Evolutionary conservation across 1,140 invertebrate genomes (phyloP).

Genomic region (Cydia amplana): DNA sequence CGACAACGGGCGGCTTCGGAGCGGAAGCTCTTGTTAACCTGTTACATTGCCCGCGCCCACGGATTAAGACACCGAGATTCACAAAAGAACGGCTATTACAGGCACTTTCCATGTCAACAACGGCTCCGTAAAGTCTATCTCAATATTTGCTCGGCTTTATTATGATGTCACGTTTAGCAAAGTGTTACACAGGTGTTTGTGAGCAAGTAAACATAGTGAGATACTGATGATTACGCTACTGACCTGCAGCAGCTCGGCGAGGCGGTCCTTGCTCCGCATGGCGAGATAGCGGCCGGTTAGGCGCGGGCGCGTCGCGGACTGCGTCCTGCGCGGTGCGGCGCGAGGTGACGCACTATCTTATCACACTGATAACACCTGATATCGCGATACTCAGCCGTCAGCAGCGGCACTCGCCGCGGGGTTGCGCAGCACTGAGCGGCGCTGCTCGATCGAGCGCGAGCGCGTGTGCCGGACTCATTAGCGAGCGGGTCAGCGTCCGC

Average conservation of each 20-base stretch:
- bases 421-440: slow-evolving; percentile 28
- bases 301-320: neutral
- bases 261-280: slow-evolving; percentile 64
- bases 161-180: neutral
- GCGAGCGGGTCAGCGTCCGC: slow-evolving; percentile 19
- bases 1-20: slow-evolving; percentile 7
- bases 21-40: slow-evolving; percentile 25
- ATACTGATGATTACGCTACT: slow-evolving; percentile 37
- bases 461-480: slow-evolving; percentile 28
- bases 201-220: neutral
- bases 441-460: slow-evolving; percentile 10
- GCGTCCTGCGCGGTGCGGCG: slow-evolving; percentile 30
- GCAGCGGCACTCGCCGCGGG: slow-evolving; percentile 15
- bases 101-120: neutral
- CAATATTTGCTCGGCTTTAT: slow-evolving; percentile 18
- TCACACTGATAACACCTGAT: slow-evolving; percentile 59
- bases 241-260: slow-evolving; percentile 58
- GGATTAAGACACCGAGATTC: slow-evolving; percentile 22
- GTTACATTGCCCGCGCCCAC: slow-evolving; percentile 10
- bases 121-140: slow-evolving; percentile 6
- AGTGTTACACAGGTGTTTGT: neutral
- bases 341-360: slow-evolving; percentile 49
- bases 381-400: slow-evolving; percentile 35
- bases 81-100: neutral
- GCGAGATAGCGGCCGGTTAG: slow-evolving; percentile 16